phyloP scores from a whole-genome alignment of 1,140 invertebrate species.

The Hyles vespertilio region DNA sequence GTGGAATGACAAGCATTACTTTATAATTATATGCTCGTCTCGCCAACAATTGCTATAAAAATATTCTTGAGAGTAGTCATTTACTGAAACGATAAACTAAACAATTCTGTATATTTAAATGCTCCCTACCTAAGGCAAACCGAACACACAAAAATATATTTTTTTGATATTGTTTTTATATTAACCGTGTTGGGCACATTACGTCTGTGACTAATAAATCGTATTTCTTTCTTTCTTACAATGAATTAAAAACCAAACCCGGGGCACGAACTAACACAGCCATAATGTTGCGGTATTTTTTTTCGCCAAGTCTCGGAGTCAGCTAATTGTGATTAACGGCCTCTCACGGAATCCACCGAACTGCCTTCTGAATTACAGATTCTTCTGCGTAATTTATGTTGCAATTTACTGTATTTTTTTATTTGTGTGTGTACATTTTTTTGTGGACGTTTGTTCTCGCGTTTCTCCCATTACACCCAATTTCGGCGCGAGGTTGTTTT shows the following conservation, averaged over 20 bases:
- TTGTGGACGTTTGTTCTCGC: conserved; percentile 4
- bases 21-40: no score
- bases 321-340: conserved; percentile 43
- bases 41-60: no score
- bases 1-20: no score
- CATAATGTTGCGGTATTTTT: conserved; percentile 18
- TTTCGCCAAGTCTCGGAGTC: conserved; percentile 9
- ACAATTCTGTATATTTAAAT: no score
- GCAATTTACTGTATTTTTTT: conserved; percentile 38
- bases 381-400: conserved; percentile 48
- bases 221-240: not conserved
- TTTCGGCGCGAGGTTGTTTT: conserved; percentile 10
- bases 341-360: conserved; percentile 18
- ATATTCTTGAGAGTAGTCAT: no score
- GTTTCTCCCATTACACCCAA: conserved; percentile 10
- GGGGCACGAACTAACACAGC: not conserved
- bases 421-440: conserved; percentile 5
- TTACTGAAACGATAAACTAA: no score
- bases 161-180: no score
- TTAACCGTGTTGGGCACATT: no score
- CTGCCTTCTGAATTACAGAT: conserved; percentile 37
- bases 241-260: conserved; percentile 3
- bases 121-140: no score
- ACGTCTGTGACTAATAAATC: no score
- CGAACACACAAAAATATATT: no score